Base-by-base conservation (phyloP, 2,113 vertebrate genomes). In the Gymnocephalus cernua region DNA sequence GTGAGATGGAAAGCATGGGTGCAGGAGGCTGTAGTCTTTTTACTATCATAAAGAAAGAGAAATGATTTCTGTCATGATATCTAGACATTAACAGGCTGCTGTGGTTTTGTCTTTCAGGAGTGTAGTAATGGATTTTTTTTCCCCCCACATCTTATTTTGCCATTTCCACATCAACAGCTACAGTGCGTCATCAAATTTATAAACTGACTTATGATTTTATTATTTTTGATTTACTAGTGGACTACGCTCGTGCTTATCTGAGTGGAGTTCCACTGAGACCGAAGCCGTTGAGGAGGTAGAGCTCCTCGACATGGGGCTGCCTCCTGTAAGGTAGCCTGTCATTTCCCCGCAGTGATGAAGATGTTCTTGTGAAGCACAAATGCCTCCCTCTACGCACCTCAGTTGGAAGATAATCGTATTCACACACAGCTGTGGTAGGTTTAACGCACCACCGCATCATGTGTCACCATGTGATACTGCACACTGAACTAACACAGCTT, bases 1-100 rank as follows among this genome's bases (percentile, higher is more conserved):
- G 82, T 48, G 86, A 82, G 81, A 89, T 82, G 81, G 85, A 81
- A 91, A 83, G 69, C 80, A 76, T 83, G 88, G 85, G 89, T 90
- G 90, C 90, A 82, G 82, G 77, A 83, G 79, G 83, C 82, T 88
- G 76, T 79, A 80, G 81, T 89, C 83, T 88, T 84, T 45, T 84
- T 73, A 61, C 86, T 78, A 87, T 90, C 86, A 86, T 86, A 86
- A 87, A 91, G 86, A 77, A 76, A 77, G 68, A 87, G 81, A 67
- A 89, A 90, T 86, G 90, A 91, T 93, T 92, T 91, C 88, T 88
- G 90, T 91, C 89, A 89, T 88, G 90, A 93, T 93, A 91, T 85
- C 82, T 56, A 50, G 58, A 89, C 88, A 93, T 92, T 88, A 91
- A 90, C 84, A 79, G 86, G 83, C 82, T 90, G 80, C 80, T 75